Evolutionary conservation across 1,140 invertebrate genomes (phyloP).

Genomic region (Drosophila sp.): DNA sequence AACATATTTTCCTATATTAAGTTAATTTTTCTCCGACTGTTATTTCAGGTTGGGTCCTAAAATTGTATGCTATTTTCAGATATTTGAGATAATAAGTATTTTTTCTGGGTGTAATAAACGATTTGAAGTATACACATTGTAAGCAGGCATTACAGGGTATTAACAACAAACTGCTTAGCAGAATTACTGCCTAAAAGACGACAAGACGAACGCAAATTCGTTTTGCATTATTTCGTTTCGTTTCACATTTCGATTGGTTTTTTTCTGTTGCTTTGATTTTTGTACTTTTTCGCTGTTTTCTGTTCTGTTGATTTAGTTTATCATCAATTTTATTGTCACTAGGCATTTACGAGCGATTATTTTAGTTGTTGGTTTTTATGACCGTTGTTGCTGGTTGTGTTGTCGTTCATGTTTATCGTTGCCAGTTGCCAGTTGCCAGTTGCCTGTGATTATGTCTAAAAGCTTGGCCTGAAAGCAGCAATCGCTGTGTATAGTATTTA

Average conservation of each 20-base stretch:
- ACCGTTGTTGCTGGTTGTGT: slow-evolving; percentile 18
- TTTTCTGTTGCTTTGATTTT: slow-evolving; percentile 19
- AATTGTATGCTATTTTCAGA: too few relatives aligned
- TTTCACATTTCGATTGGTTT: slow-evolving; percentile 20
- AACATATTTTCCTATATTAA: too few relatives aligned
- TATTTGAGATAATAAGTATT: too few relatives aligned
- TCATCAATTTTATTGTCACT: slow-evolving; percentile 83
- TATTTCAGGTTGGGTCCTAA: too few relatives aligned
- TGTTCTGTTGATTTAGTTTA: slow-evolving; percentile 67
- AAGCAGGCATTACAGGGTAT: slow-evolving; percentile 45
- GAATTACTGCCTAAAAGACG: slow-evolving; percentile 52
- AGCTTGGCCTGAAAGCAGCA: slow-evolving; percentile 11
- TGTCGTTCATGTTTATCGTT: slow-evolving; percentile 25
- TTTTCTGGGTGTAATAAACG: too few relatives aligned
- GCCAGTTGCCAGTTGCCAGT: slow-evolving; percentile 7
- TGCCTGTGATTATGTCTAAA: slow-evolving; percentile 41
- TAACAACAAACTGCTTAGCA: slow-evolving; percentile 39
- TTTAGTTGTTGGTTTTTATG: slow-evolving; percentile 64
- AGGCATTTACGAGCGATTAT: slow-evolving; percentile 79
- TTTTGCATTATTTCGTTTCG: slow-evolving; percentile 71
- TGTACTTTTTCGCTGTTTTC: slow-evolving; percentile 30
- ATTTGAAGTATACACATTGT: slow-evolving; percentile 14
- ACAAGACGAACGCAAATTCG: slow-evolving; percentile 59
- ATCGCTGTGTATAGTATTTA: slow-evolving; percentile 65
- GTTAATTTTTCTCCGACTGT: too few relatives aligned